A percentile compares a stretch with the other conserved stretches of the same genome.
phyloP scores from a whole-genome alignment of 35 echinoderm and acorn worm genomes.

The Lytechinus variegatus region DNA sequence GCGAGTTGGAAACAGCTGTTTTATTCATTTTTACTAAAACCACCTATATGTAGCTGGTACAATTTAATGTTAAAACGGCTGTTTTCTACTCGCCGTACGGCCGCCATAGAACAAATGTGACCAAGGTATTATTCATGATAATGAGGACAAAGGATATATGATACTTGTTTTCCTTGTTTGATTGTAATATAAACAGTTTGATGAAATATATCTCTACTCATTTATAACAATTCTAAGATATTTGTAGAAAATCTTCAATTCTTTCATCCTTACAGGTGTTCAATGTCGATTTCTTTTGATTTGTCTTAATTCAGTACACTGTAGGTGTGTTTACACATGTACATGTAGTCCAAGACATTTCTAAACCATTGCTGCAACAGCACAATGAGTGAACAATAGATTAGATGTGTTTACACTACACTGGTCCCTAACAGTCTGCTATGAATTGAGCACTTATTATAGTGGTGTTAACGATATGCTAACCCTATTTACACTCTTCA shows the following conservation, averaged over 20 bases:
- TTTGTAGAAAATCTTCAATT: not conserved
- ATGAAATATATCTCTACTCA: not conserved
- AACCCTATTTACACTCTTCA: not conserved
- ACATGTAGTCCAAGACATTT: not conserved
- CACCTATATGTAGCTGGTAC: no score
- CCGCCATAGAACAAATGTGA: no score
- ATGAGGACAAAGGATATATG: not conserved
- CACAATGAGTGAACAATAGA: not conserved
- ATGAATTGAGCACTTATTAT: not conserved
- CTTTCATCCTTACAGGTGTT: not conserved
- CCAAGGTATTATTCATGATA: no score
- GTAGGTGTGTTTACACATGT: not conserved
- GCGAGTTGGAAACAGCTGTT: no score
- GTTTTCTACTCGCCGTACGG: no score
- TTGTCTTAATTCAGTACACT: not conserved
- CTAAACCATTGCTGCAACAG: not conserved
- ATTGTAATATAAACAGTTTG: no score
- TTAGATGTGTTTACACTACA: not conserved
- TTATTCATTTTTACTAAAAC: no score
- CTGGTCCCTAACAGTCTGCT: not conserved
- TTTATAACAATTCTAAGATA: not conserved
- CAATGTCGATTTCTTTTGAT: not conserved
- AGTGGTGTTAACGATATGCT: slow-evolving; percentile 3
- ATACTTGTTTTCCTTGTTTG: not conserved
- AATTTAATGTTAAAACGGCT: no score